Evolutionary conservation across 1,140 invertebrate species (phyloP).

Genomic region (Sitodiplosis mosellana): DNA sequence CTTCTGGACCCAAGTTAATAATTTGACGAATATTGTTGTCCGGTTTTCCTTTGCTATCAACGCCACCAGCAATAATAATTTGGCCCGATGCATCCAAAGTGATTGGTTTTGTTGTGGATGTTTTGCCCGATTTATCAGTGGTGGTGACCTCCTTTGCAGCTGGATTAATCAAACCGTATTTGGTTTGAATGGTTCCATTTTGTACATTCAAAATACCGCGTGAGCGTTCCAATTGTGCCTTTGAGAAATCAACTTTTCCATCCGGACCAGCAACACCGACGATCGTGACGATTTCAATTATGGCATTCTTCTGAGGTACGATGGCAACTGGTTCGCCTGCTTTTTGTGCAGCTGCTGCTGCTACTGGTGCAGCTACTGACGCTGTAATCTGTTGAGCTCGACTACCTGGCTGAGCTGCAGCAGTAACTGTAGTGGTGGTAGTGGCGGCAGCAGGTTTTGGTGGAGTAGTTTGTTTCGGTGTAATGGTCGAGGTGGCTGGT

Average conservation of each 20-base stretch:
- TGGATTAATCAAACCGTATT: constrained; percentile 33
- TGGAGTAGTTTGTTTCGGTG: not conserved
- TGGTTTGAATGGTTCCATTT: constrained; percentile 31
- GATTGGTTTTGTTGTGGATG: constrained; percentile 20
- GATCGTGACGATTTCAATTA: constrained; percentile 27
- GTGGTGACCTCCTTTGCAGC: constrained; percentile 31
- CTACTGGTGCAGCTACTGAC: constrained; percentile 30
- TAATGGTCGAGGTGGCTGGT: too few relatives aligned
- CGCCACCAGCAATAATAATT: constrained; percentile 29
- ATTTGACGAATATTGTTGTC: constrained; percentile 33
- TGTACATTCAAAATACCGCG: constrained; percentile 36
- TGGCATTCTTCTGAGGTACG: constrained; percentile 36
- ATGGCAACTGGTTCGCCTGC: constrained; percentile 8
- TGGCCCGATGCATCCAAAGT: constrained; percentile 36
- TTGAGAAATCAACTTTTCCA: constrained; percentile 25
- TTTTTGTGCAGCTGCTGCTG: constrained; percentile 34
- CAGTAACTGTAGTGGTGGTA: not conserved
- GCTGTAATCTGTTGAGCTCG: constrained; percentile 1
- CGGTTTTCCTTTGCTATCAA: constrained; percentile 28
- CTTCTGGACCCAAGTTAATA: constrained; percentile 24
- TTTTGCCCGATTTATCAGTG: constrained; percentile 31
- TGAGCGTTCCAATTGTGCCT: constrained; percentile 34
- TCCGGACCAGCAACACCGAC: constrained; percentile 27
- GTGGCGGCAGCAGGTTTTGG: not conserved
- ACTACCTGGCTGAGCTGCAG: not conserved